Evolutionary conservation across 2,888 invertebrate genomes (phyloP).

Genomic region (Andrena camellia): DNA sequence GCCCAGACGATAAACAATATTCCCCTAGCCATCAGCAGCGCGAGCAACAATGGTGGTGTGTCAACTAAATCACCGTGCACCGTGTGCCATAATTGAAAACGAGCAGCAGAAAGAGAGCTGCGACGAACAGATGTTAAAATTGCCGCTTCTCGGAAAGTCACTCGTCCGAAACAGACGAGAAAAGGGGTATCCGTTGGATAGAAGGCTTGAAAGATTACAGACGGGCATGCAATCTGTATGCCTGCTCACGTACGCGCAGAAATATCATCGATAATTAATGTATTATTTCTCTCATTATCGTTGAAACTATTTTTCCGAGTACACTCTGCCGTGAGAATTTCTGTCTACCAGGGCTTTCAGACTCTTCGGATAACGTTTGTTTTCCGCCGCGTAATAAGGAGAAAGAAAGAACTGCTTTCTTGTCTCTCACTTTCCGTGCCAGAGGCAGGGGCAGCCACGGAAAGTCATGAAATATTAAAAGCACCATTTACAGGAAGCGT

Average conservation of each 20-base stretch:
- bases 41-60: constrained; percentile 23
- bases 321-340: not conserved
- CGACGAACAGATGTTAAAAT: not conserved
- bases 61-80: constrained; percentile 53
- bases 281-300: not conserved
- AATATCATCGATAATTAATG: constrained; percentile 18
- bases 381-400: not conserved
- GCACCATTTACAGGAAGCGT: constrained; percentile 35
- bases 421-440: not conserved
- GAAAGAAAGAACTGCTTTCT: not conserved
- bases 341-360: not conserved
- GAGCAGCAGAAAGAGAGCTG: not conserved
- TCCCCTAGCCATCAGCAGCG: no score
- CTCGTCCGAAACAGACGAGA: not conserved
- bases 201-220: constrained; percentile 5
- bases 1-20: no score
- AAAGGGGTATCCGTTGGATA: not conserved
- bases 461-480: constrained; percentile 49
- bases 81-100: constrained; percentile 46
- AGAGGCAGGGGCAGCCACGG: constrained; percentile 7
- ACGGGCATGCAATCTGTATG: constrained; percentile 4
- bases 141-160: constrained; percentile 22
- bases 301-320: not conserved
- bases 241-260: constrained; percentile 15
- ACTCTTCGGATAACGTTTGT: no score